phyloP scores from a whole-genome alignment of 2,888 invertebrate species.

The Ornithoptera alexandrae region DNA sequence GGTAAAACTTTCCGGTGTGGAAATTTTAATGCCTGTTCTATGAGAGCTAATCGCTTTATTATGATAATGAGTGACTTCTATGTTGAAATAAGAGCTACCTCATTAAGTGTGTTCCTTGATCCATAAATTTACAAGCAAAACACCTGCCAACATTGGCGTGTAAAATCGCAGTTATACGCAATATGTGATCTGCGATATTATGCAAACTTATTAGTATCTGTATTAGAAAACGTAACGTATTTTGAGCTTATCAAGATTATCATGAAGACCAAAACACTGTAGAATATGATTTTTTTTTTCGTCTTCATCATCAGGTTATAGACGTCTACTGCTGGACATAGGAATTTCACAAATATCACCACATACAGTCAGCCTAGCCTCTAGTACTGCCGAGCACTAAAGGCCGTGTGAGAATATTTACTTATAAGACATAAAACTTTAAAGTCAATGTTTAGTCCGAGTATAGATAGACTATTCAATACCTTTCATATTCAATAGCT shows the following conservation, averaged over 20 bases:
- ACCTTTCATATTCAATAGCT: too few species aligned
- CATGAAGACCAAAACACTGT: too few species aligned
- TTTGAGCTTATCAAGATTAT: background rate
- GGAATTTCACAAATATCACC: too few species aligned
- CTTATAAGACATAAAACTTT: too few species aligned
- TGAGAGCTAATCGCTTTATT: slow-evolving; percentile 53
- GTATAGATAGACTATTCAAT: too few species aligned
- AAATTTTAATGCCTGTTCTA: slow-evolving; percentile 32
- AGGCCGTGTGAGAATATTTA: too few species aligned
- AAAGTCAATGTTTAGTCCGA: too few species aligned
- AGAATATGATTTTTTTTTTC: too few species aligned
- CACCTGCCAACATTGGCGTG: slow-evolving; percentile 43
- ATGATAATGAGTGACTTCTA: slow-evolving; percentile 47
- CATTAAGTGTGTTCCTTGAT: slow-evolving; percentile 72
- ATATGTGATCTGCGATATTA: slow-evolving; percentile 18
- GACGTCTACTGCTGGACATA: too few species aligned
- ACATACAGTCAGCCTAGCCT: too few species aligned
- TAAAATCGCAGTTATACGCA: slow-evolving; percentile 32
- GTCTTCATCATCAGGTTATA: too few species aligned
- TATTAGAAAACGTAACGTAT: background rate
- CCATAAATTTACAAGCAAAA: slow-evolving; percentile 71
- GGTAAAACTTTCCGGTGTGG: background rate
- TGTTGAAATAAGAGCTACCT: slow-evolving; percentile 61
- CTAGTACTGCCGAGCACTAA: too few species aligned
- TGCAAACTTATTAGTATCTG: background rate